These are phyloP conservation scores for Syngnathus rostellatus DNA, from an alignment of 2,797 vertebrate genomes.

Conservation along the genomic window DNA sequence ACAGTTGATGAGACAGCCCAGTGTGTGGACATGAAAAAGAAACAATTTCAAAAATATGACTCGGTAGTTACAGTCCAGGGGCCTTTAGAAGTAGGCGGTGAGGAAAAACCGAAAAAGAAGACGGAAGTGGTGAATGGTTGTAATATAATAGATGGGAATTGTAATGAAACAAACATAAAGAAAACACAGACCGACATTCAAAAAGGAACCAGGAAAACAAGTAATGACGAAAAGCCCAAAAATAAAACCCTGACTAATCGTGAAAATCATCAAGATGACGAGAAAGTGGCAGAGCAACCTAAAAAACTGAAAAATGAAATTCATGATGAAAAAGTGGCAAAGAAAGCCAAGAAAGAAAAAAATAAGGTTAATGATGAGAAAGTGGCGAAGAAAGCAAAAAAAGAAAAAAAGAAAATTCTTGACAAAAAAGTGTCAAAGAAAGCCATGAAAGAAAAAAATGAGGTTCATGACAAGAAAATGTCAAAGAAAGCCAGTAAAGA, in stretches of 20 bases:
- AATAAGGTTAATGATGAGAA: neutral
- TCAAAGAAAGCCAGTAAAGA: no score
- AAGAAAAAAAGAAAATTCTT: neutral
- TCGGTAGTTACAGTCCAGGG: neutral
- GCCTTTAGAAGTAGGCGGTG: neutral
- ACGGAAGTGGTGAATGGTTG: constrained; percentile 4
- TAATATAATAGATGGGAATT: constrained; percentile 8
- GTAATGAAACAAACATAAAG: neutral
- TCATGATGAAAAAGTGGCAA: no score
- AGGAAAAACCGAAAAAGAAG: constrained; percentile 28
- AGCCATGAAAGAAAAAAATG: no score
- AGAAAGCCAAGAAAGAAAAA: no score
- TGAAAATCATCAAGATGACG: neutral
- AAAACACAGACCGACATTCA: constrained; percentile 3
- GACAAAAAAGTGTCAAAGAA: no score
- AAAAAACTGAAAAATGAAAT: neutral
- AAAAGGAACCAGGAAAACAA: neutral
- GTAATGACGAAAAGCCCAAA: neutral
- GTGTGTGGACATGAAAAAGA: constrained; percentile 24
- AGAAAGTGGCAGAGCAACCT: no score
- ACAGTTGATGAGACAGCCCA: neutral
- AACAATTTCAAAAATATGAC: constrained; percentile 19
- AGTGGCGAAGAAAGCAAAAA: no score
- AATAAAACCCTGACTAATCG: neutral
- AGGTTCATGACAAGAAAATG: no score